These are phyloP conservation scores for Ceratothoa steindachneri DNA, from an alignment of 2,888 invertebrate genomes.

Conservation along the genomic window DNA sequence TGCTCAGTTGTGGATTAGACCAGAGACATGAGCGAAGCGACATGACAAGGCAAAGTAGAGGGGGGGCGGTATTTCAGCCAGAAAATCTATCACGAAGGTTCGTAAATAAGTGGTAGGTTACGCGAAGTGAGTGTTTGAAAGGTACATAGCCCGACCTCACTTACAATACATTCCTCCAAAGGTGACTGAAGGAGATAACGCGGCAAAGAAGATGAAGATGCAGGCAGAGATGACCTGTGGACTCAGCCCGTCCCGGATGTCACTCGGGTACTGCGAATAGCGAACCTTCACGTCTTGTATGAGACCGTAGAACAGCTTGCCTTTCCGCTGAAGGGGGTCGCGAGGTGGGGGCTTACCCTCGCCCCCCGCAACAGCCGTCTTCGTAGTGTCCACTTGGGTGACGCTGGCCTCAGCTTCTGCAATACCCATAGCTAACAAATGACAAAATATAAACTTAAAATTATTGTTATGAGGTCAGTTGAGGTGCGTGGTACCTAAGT, in stretches of 20 bases:
- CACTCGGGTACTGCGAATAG: slow-evolving; percentile 64
- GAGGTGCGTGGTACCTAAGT: neutral
- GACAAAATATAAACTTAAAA: neutral
- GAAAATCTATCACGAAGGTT: too few species aligned
- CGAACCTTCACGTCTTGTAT: slow-evolving; percentile 72
- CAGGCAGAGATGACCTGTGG: slow-evolving; percentile 84
- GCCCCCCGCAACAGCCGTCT: slow-evolving; percentile 1
- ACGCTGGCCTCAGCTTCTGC: neutral
- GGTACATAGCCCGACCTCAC: too few species aligned
- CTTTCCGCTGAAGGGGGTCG: slow-evolving; percentile 75
- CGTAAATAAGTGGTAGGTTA: too few species aligned
- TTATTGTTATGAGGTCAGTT: neutral
- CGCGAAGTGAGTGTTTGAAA: too few species aligned
- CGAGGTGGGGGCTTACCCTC: slow-evolving; percentile 48
- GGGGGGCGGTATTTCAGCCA: too few species aligned
- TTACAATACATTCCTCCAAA: slow-evolving; percentile 87
- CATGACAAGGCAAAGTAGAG: neutral
- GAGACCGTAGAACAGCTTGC: slow-evolving; percentile 80
- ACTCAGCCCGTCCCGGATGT: slow-evolving; percentile 81
- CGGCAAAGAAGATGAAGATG: slow-evolving; percentile 96
- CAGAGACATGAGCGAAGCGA: too few species aligned
- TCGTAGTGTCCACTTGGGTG: neutral
- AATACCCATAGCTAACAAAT: neutral
- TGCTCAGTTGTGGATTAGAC: too few species aligned
- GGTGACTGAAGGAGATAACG: slow-evolving; percentile 89